These are phyloP conservation scores for Liopterus haemorrhoidalis DNA, from an alignment of 2,888 invertebrate genomes.

Conservation along the genomic window DNA sequence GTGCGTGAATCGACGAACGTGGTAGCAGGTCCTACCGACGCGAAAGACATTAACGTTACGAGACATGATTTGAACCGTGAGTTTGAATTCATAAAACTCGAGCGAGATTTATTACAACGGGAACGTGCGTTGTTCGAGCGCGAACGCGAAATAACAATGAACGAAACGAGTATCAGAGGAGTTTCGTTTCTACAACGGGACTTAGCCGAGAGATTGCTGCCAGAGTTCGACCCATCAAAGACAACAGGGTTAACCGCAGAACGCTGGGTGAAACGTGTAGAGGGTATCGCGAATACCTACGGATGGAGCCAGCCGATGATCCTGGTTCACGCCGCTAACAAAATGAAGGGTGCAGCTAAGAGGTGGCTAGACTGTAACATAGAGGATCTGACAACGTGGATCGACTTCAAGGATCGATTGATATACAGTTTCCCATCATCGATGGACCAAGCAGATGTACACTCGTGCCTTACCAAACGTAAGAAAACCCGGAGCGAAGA, in stretches of 20 bases:
- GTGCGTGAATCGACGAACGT: too few relatives aligned
- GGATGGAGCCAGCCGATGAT: slow-evolving; percentile 6
- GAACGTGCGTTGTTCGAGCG: too few relatives aligned
- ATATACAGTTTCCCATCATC: too few relatives aligned
- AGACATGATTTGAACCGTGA: not conserved
- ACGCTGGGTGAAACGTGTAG: slow-evolving; percentile 2
- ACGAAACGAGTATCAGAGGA: not conserved
- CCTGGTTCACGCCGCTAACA: not conserved
- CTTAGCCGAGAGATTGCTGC: not conserved
- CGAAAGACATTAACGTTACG: too few relatives aligned
- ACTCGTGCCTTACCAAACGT: too few relatives aligned
- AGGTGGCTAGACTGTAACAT: not conserved
- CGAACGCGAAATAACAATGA: slow-evolving; percentile 1
- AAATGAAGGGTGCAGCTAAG: not conserved
- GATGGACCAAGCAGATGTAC: too few relatives aligned
- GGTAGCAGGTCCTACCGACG: too few relatives aligned
- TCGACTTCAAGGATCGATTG: too few relatives aligned
- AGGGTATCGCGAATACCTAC: not conserved
- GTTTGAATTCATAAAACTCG: not conserved
- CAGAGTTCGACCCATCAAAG: slow-evolving; percentile 1
- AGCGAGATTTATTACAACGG: slow-evolving; percentile 2
- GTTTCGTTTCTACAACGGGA: not conserved
- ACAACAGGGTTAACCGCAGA: not conserved
- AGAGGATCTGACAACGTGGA: not conserved
- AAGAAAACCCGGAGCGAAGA: too few relatives aligned